These are phyloP conservation scores for Tragelaphus imberbis DNA, from an alignment of 2,113 vertebrate species.

Conservation along the genomic window DNA sequence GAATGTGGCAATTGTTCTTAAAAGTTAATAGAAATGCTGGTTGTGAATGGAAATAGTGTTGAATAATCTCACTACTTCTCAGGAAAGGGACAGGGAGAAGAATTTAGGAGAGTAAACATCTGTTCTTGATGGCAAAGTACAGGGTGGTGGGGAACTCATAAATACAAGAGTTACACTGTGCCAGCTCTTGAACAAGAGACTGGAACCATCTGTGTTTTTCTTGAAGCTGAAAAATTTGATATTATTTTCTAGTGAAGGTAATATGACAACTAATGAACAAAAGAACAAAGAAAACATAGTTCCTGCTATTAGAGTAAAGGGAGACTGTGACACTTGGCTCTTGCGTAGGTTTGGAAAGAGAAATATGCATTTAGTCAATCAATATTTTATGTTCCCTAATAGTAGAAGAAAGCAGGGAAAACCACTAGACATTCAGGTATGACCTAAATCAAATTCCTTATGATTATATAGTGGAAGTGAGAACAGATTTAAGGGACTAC, in stretches of 20 bases:
- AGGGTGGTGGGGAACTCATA: not conserved
- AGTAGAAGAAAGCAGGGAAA: no score
- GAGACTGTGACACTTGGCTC: no score
- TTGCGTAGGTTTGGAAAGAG: not conserved
- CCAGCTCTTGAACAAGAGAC: not conserved
- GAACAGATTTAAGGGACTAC: no score
- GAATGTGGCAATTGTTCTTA: not conserved
- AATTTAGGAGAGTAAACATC: not conserved
- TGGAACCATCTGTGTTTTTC: not conserved
- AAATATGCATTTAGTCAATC: not conserved
- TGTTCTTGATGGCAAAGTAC: not conserved
- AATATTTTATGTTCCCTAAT: not conserved
- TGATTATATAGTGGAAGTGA: no score
- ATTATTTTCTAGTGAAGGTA: not conserved
- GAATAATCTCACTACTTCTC: not conserved
- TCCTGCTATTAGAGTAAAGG: not conserved
- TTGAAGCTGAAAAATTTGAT: not conserved
- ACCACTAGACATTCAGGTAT: no score
- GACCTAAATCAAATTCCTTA: no score
- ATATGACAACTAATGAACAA: not conserved
- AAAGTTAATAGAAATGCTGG: not conserved
- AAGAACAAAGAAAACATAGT: not conserved
- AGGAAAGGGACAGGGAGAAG: not conserved
- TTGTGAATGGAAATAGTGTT: not conserved
- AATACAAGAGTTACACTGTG: no score